Conservation (phyloP, 2,113 vertebrate species). For the Saccopteryx leptura region DNA sequence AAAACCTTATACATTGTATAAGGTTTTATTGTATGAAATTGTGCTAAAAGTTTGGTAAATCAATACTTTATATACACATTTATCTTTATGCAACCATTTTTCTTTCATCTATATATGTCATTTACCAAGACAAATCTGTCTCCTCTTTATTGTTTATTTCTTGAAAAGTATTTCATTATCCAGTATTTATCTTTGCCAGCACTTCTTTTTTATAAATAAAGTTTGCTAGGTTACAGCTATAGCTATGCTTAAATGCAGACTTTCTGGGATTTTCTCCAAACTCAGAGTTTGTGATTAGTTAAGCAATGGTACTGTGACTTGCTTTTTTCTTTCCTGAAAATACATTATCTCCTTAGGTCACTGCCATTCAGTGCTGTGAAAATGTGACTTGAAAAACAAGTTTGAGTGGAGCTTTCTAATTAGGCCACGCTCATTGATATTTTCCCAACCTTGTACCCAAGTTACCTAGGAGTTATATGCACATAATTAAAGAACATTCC, state of each 20-base stretch:
- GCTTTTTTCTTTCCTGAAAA: constrained; percentile 59
- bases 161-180: constrained; percentile 55
- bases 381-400: constrained; percentile 54
- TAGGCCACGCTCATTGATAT: constrained; percentile 61
- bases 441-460: constrained; percentile 29
- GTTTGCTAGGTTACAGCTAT: constrained; percentile 71
- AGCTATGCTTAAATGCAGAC: constrained; percentile 70
- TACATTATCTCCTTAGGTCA: constrained; percentile 65
- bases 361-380: neutral
- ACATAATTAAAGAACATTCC: constrained; percentile 74
- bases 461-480: constrained; percentile 68
- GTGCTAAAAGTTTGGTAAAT: neutral
- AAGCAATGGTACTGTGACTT: constrained; percentile 67
- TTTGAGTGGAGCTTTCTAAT: constrained; percentile 71
- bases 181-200: constrained; percentile 62
- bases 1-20: neutral
- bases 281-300: constrained; percentile 74
- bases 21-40: neutral
- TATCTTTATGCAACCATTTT: neutral
- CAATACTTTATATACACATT: constrained; percentile 18
- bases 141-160: constrained; percentile 50
- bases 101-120: constrained; percentile 14
- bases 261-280: constrained; percentile 72
- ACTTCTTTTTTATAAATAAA: constrained; percentile 39
- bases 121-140: constrained; percentile 29